Evolutionary conservation across 2,888 invertebrate genomes (phyloP), one percentile per base, ranked within the genome.

Genomic region (Willowsia nigromaculata): DNA sequence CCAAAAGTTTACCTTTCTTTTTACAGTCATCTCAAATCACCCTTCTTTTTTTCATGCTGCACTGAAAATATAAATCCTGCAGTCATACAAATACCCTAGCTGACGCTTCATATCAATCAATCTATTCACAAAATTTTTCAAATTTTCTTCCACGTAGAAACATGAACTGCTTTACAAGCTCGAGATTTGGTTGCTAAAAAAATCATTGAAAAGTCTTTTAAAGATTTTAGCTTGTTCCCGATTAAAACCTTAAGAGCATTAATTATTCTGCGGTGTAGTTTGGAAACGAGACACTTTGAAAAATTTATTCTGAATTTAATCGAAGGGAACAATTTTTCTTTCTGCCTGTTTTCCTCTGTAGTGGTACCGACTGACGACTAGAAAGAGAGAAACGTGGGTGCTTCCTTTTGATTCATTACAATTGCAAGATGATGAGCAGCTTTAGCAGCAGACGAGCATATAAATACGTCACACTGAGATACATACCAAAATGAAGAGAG

Each of bases 251-350:
- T 2, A n/a, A 4, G 65, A 33, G 65, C 25, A 65, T 65, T 65
- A 59, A 53, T 80, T 78, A 65, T 65, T 65, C 22, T 65, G n/a
- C 9, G 6, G 11, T n/a, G 43, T 30, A 65, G 7, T 11, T 18
- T 22, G 27, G 30, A n/a, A 50, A 40, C 59, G n/a, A 85, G 85
- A 74, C 85, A 53, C n/a, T 62, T 84, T 65, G 59, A 87, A 87
- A 82, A 71, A 78, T 80, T 71, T 87, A 71, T 74, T 65, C 53
- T 71, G 56, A 40, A 83, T 62, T 74, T 88, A 88, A 88, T 88
- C 88, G 59, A 37, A 74, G 37, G 30, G 37, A 83, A 88, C 62
- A 76, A 82, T 88, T 83, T 83, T 87, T 83, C 56, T 76, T 83
- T 76, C 65, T 86, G 78, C 65, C 65, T 78, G 11, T 78, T 86